Evolutionary conservation across 2,888 invertebrate genomes (phyloP).

Genomic region (Drosophila mulleri): DNA sequence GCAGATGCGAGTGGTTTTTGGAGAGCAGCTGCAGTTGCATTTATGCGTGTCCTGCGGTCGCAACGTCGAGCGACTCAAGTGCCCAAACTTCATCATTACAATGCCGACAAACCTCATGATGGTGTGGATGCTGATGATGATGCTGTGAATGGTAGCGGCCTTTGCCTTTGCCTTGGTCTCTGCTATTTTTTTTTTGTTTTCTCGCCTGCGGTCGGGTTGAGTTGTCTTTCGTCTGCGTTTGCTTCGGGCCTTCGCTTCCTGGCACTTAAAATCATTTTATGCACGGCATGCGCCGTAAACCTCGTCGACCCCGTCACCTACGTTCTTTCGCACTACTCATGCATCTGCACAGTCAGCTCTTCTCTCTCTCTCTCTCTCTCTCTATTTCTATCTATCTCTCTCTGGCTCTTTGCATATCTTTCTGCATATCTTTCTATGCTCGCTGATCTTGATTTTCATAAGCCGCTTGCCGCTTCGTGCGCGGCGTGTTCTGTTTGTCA

Average conservation of each 20-base stretch:
- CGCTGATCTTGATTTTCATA: constrained; percentile 65
- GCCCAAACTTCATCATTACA: constrained; percentile 19
- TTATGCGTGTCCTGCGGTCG: constrained; percentile 57
- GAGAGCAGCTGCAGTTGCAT: constrained; percentile 37
- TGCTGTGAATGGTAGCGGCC: neutral
- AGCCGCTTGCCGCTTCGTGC: constrained; percentile 50
- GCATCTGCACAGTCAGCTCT: neutral
- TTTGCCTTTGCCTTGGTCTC: constrained; percentile 21
- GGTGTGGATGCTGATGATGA: no score
- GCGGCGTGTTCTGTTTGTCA: constrained; percentile 29
- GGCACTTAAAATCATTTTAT: constrained; percentile 64
- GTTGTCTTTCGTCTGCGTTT: constrained; percentile 8
- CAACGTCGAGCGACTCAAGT: constrained; percentile 38
- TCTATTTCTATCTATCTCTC: neutral
- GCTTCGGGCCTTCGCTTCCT: constrained; percentile 30
- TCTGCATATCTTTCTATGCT: neutral
- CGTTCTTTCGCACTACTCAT: neutral
- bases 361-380: no score
- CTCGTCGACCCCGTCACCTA: neutral
- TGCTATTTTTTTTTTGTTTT: neutral
- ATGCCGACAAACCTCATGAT: constrained; percentile 11
- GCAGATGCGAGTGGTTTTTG: constrained; percentile 41
- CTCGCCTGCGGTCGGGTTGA: constrained; percentile 30
- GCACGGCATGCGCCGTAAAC: constrained; percentile 36
- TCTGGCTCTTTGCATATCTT: neutral